Conservation (phyloP, 2,888 invertebrate species). For the Brachyopa scutellaris region DNA sequence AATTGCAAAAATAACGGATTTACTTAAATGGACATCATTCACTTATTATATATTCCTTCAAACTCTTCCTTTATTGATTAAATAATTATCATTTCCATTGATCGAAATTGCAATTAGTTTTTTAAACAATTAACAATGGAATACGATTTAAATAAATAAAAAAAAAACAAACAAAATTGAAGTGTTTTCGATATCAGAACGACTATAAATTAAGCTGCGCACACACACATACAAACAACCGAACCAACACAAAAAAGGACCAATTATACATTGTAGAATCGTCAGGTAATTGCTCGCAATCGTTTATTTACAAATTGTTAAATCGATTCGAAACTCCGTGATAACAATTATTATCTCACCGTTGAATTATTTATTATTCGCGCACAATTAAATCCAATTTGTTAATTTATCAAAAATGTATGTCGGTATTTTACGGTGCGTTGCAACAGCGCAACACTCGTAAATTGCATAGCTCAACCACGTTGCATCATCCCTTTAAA, state of each 20-base stretch:
- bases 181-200: constrained; percentile 24
- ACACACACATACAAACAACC: constrained; percentile 67
- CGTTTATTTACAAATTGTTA: constrained; percentile 72
- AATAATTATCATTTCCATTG: constrained; percentile 17
- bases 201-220: constrained; percentile 55
- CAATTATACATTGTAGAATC: constrained; percentile 68
- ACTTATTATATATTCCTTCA: constrained; percentile 5
- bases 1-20: not conserved
- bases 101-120: constrained; percentile 33
- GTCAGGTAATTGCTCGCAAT: constrained; percentile 71
- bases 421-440: constrained; percentile 14
- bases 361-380: constrained; percentile 71
- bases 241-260: constrained; percentile 56
- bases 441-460: not conserved
- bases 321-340: constrained; percentile 71
- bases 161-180: constrained; percentile 8
- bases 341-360: constrained; percentile 71
- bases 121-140: constrained; percentile 46
- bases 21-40: constrained; percentile 1
- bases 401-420: constrained; percentile 72
- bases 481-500: not conserved
- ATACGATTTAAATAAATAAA: constrained; percentile 6
- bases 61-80: constrained; percentile 13
- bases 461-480: too few species aligned
- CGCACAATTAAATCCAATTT: constrained; percentile 73